phyloP scores from a whole-genome alignment of 2,113 vertebrate species.

The Struthidea cinerea region DNA sequence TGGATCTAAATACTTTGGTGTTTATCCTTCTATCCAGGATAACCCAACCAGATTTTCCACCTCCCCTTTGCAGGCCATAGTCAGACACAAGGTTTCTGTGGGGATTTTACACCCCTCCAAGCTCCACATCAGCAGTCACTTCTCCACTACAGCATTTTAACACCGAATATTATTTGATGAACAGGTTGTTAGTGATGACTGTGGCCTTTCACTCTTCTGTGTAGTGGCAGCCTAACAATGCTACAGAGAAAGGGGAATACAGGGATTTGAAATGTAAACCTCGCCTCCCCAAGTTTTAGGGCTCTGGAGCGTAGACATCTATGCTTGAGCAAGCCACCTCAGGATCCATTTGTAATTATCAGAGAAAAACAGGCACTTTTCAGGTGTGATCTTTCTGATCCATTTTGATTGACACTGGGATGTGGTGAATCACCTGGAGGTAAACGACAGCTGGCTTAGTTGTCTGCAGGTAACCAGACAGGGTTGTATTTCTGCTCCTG shows the following conservation, averaged over 20 bases:
- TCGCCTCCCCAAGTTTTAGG: background rate
- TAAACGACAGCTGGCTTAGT: fast-evolving
- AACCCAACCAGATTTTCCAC: background rate
- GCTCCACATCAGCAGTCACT: background rate
- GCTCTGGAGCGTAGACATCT: background rate
- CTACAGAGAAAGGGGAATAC: background rate
- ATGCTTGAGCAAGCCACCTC: background rate
- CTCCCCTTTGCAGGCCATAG: background rate
- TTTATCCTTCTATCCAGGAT: background rate
- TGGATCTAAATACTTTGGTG: background rate
- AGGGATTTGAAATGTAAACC: background rate
- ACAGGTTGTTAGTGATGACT: background rate
- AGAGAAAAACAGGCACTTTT: background rate
- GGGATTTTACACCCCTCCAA: background rate
- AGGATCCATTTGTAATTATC: background rate
- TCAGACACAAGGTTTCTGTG: background rate
- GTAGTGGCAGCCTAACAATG: background rate
- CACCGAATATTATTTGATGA: background rate
- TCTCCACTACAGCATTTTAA: background rate
- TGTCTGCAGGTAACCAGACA: background rate
- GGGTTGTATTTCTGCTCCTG: background rate
- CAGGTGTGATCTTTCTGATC: background rate
- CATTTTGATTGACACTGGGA: background rate
- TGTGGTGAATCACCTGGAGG: background rate
- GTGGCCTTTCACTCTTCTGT: background rate